A percentile compares a stretch with the other conserved stretches of the same genome.
Evolutionary conservation across 2,113 vertebrate species (phyloP).

Genomic region (Clarias macrocephalus): DNA sequence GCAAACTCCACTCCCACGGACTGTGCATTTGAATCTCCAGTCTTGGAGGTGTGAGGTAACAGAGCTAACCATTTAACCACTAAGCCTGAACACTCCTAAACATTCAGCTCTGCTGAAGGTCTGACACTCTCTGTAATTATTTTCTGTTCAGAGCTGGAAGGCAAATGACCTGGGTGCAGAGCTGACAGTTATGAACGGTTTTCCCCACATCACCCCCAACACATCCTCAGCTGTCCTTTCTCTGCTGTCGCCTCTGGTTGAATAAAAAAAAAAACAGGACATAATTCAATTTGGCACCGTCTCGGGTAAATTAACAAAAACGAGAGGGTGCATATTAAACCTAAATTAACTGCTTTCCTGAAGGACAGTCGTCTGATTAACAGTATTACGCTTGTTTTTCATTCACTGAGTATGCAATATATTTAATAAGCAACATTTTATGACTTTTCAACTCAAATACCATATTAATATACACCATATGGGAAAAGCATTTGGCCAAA

Average conservation of each 20-base stretch:
- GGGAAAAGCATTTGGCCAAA: too few species aligned
- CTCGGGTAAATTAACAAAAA: constrained; percentile 44
- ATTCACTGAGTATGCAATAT: background rate
- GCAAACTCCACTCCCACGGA: too few species aligned
- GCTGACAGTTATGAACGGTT: constrained; percentile 50
- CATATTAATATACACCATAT: too few species aligned
- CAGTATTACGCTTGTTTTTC: background rate
- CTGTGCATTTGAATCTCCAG: too few species aligned
- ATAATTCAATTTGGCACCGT: constrained; percentile 44
- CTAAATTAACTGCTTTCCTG: constrained; percentile 35
- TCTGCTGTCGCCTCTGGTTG: constrained; percentile 4
- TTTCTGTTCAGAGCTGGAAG: constrained; percentile 40
- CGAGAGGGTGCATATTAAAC: constrained; percentile 25
- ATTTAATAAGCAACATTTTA: background rate
- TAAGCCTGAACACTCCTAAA: background rate
- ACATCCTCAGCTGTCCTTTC: background rate
- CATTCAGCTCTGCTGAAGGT: constrained; percentile 17
- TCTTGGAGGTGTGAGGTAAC: too few species aligned
- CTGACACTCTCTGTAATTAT: constrained; percentile 49
- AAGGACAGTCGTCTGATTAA: constrained; percentile 21
- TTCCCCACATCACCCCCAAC: constrained; percentile 1
- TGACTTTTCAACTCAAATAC: background rate
- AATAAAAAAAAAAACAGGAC: background rate
- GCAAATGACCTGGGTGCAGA: constrained; percentile 42
- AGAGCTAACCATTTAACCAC: too few species aligned